A percentile compares a stretch with the other conserved stretches of the same genome.
These are phyloP conservation scores for Anoplopoma fimbria DNA, from an alignment of 2,113 vertebrate species.

Conservation along the genomic window DNA sequence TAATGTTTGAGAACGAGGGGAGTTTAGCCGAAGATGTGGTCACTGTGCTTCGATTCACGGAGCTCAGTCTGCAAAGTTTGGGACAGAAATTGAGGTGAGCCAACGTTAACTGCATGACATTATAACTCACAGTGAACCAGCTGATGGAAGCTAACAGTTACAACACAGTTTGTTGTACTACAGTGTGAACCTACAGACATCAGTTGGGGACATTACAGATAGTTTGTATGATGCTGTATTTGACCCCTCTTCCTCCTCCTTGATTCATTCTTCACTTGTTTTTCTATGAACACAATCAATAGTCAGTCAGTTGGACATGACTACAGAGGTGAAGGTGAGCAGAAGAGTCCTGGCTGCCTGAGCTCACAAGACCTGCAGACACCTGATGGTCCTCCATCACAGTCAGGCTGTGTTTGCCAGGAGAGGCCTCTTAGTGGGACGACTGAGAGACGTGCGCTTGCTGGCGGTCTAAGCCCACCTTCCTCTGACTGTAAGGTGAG, in stretches of 20 bases:
- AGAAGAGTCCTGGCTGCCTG: conserved; percentile 62
- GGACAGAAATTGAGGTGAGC: conserved; percentile 81
- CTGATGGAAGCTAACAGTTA: background rate
- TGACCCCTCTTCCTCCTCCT: background rate
- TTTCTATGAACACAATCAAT: background rate
- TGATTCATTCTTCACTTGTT: background rate
- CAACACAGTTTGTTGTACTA: background rate
- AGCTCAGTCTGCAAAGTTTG: conserved; percentile 79
- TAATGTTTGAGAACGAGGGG: conserved; percentile 74
- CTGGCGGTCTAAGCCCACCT: conserved; percentile 1
- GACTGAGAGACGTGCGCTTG: conserved; percentile 27
- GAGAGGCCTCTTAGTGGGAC: conserved; percentile 64
- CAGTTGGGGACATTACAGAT: background rate
- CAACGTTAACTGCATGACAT: background rate
- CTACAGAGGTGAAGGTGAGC: conserved; percentile 40
- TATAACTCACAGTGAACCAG: background rate
- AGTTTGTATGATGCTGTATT: background rate
- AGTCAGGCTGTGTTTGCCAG: conserved; percentile 47
- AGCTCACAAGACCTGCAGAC: conserved; percentile 78
- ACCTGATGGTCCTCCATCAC: conserved; percentile 53
- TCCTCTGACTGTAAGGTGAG: conserved; percentile 53
- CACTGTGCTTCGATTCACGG: conserved; percentile 81
- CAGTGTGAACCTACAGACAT: background rate
- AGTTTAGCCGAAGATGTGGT: conserved; percentile 79
- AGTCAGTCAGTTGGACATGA: conserved; percentile 64